phyloP scores from a whole-genome alignment of 2,797 vertebrate species.

The Pseudopleuronectes americanus region DNA sequence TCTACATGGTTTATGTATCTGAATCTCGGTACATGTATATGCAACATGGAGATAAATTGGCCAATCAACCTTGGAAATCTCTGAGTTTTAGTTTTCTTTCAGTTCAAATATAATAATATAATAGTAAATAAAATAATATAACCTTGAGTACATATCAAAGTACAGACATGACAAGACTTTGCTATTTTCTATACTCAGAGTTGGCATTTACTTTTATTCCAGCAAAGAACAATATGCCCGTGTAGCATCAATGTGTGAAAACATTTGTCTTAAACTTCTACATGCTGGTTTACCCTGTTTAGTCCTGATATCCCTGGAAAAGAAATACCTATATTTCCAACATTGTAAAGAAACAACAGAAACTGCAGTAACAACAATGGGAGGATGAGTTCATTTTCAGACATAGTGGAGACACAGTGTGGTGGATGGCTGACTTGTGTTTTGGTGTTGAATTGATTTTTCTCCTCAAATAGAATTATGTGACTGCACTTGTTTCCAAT shows the following conservation, averaged over 20 bases:
- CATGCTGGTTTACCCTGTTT: neutral
- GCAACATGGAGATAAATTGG: too few species aligned
- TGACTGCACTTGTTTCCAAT: slow-evolving; percentile 61
- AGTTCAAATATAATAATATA: neutral
- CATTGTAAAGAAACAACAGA: slow-evolving; percentile 19
- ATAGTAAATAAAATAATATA: neutral
- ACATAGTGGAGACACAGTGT: slow-evolving; percentile 22
- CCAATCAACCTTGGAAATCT: too few species aligned
- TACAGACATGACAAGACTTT: neutral
- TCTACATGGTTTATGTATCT: too few species aligned
- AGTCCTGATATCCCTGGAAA: neutral
- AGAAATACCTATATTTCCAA: neutral
- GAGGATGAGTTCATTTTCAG: slow-evolving; percentile 40
- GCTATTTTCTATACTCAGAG: neutral
- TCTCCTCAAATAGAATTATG: slow-evolving; percentile 68
- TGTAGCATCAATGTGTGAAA: neutral
- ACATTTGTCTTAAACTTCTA: neutral
- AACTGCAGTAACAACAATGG: slow-evolving; percentile 11
- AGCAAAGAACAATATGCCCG: too few species aligned
- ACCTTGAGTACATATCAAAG: neutral
- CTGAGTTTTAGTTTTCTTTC: too few species aligned
- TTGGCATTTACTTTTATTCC: neutral
- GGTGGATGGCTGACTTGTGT: slow-evolving; percentile 39
- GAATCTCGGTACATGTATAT: too few species aligned
- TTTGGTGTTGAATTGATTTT: slow-evolving; percentile 73